A percentile compares a stretch with the other conserved stretches of the same genome.
Conservation (phyloP, 2,888 invertebrate species). For the Falcaria lacertinaria region DNA sequence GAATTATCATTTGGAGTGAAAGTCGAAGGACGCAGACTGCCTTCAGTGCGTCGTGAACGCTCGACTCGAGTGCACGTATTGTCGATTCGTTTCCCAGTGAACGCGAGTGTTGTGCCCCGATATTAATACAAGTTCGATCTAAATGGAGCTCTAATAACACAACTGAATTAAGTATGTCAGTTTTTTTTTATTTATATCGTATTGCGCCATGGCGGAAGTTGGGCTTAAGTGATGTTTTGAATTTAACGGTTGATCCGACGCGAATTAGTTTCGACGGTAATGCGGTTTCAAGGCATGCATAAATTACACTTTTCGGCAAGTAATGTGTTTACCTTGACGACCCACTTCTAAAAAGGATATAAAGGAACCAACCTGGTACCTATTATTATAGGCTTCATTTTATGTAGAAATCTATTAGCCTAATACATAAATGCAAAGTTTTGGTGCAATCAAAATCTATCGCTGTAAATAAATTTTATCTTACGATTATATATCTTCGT, state of each 20-base stretch:
- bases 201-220: slow-evolving; percentile 39
- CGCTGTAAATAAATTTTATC: no score
- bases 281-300: slow-evolving; percentile 36
- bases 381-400: neutral
- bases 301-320: slow-evolving; percentile 33
- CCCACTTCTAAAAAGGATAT: slow-evolving; percentile 22
- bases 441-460: no score
- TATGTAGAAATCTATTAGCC: neutral
- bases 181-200: slow-evolving; percentile 39
- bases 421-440: no score
- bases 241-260: slow-evolving; percentile 36
- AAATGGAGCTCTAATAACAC: slow-evolving; percentile 7
- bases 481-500: no score
- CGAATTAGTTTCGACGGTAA: slow-evolving; percentile 33
- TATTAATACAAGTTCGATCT: slow-evolving; percentile 1
- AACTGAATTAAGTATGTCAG: slow-evolving; percentile 67
- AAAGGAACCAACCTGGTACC: slow-evolving; percentile 8
- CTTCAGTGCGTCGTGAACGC: slow-evolving; percentile 49
- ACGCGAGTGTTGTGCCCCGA: slow-evolving; percentile 2
- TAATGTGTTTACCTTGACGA: slow-evolving; percentile 27
- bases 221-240: slow-evolving; percentile 34
- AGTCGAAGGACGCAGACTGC: slow-evolving; percentile 61
- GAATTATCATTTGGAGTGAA: slow-evolving; percentile 62
- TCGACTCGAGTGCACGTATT: slow-evolving; percentile 23
- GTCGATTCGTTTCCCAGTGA: slow-evolving; percentile 1